phyloP scores from a whole-genome alignment of 2,113 vertebrate genomes.

The Phocoena sinus region DNA sequence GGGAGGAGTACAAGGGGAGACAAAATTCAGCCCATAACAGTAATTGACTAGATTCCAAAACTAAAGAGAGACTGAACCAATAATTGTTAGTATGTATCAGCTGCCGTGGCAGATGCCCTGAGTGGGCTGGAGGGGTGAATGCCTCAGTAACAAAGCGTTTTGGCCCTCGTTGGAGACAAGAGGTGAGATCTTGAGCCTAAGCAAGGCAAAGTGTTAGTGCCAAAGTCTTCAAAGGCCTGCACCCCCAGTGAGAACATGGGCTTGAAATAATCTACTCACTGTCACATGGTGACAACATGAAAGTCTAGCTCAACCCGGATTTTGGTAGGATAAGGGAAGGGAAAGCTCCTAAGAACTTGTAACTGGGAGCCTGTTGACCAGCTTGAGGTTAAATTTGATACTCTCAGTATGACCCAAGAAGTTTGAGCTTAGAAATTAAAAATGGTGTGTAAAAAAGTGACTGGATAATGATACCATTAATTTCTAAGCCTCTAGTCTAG shows the following conservation, averaged over 20 bases:
- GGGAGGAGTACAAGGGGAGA: fast-evolving
- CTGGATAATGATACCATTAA: background rate
- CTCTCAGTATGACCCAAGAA: background rate
- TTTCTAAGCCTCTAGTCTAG: background rate
- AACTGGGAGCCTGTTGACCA: background rate
- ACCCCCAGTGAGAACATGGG: background rate
- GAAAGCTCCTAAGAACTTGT: background rate
- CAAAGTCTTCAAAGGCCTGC: background rate
- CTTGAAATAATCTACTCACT: background rate
- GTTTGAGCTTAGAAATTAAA: background rate
- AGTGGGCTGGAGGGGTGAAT: background rate
- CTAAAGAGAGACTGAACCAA: background rate
- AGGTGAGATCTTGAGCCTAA: background rate
- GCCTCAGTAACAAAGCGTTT: background rate
- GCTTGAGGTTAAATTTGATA: background rate
- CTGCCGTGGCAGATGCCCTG: background rate
- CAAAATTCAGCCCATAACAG: background rate
- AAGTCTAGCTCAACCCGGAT: background rate
- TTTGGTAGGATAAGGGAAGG: background rate
- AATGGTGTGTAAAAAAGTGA: background rate
- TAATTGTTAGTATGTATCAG: background rate
- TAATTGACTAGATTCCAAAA: background rate
- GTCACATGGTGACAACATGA: background rate
- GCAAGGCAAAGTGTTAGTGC: background rate
- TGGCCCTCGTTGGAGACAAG: background rate